A percentile compares a stretch with the other conserved stretches of the same genome.
phyloP scores from a whole-genome alignment of 37 sponge, comb jelly and placozoan genomes.

The Halichondria panicea region DNA sequence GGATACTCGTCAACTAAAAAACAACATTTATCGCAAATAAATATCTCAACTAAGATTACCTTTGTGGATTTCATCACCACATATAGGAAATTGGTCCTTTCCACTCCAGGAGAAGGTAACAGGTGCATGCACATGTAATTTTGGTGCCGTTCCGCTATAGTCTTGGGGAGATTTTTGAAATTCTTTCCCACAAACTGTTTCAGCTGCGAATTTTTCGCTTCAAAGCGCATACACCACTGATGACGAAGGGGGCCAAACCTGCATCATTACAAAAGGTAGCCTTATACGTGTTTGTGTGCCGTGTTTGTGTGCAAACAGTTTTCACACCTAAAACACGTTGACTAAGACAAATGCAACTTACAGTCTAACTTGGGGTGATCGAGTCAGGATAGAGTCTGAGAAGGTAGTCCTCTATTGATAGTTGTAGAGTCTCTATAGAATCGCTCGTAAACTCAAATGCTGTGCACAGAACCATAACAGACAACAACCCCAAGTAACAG shows the following conservation, averaged over 20 bases:
- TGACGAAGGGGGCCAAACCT: neutral
- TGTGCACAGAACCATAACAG: neutral
- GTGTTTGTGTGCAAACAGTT: neutral
- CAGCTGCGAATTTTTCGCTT: neutral
- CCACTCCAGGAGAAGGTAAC: neutral
- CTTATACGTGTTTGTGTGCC: neutral
- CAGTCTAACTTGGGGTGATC: neutral
- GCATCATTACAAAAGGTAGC: neutral
- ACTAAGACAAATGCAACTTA: neutral
- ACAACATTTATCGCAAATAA: neutral
- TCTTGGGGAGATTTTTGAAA: neutral
- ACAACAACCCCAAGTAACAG: constrained; percentile 1
- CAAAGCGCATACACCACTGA: neutral
- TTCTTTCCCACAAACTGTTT: neutral
- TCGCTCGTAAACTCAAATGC: no score
- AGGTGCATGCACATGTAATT: constrained; percentile 1
- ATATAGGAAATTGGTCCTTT: neutral
- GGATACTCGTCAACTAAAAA: neutral
- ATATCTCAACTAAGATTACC: neutral
- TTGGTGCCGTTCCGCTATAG: neutral
- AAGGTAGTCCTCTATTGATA: constrained; percentile 2
- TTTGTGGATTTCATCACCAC: neutral
- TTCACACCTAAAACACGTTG: neutral
- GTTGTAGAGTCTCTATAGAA: neutral
- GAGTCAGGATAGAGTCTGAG: neutral